Percentiles rank a stretch among this genome's conserved stretches.
Conservation (phyloP, 2,113 vertebrate species). For the Heliornis fulica region DNA sequence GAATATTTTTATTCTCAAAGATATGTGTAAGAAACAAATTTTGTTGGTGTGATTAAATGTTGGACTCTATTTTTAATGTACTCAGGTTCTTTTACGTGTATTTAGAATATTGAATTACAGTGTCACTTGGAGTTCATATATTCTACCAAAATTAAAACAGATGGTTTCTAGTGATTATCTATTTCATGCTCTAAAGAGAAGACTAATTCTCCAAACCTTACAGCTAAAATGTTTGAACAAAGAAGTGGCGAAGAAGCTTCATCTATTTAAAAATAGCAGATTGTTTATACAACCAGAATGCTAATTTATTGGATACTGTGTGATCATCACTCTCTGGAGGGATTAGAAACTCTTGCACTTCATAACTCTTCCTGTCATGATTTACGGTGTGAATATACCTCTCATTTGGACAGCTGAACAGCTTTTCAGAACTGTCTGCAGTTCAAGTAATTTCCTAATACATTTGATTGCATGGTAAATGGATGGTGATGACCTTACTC, state of each 20-base stretch:
- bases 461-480: background rate
- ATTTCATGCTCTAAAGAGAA: background rate
- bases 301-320: background rate
- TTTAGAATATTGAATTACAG: background rate
- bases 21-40: constrained; percentile 32
- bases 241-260: background rate
- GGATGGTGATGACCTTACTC: constrained; percentile 20
- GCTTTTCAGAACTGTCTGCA: background rate
- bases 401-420: background rate
- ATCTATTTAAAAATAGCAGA: constrained; percentile 2
- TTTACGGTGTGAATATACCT: background rate
- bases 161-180: background rate
- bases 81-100: background rate
- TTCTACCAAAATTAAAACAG: background rate
- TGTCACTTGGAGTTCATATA: background rate
- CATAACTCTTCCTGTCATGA: background rate
- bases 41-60: constrained; percentile 14
- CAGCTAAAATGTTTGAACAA: background rate
- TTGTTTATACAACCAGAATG: background rate
- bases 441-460: constrained; percentile 6
- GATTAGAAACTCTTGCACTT: background rate
- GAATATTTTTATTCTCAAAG: constrained; percentile 54
- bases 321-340: background rate
- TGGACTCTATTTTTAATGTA: background rate
- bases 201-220: background rate